Evolutionary conservation across 2,888 invertebrate species (phyloP), one percentile per base, ranked within the genome.

Genomic region (Patella pellucida): DNA sequence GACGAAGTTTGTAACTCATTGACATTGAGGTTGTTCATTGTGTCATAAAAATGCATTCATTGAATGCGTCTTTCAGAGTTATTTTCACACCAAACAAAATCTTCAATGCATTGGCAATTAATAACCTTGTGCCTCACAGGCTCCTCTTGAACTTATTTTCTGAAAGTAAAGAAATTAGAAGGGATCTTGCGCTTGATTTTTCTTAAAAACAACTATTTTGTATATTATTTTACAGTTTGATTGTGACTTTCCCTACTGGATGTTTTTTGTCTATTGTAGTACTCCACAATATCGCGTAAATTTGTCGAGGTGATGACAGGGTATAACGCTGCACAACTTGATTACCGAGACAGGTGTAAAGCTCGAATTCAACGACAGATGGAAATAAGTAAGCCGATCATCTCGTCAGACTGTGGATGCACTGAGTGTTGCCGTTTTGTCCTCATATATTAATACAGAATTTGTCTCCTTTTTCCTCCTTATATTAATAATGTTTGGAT

Each of bases 291-390:
- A 78, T 88, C 89, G 75, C 87, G 89, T 83, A 89, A 89, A 82
- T 90, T 90, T 86, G 89, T 91, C 77, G 90, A 91, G 77, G 89
- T 88, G 76, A 91, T 91, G 91, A 88, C 85, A 78, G 83, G 85
- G 74, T 91, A 91, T 86, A 91, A 91, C 84, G 84, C 85, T 78
- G 89, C 90, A 5, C 90, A 91, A 82, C 83, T 91, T 72, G 89
- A 90, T 81, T 91, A 91, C 83, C 79, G 91, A 73, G 91, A 91
- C 75, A 84, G 89, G 69, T 91, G 90, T 84, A 91, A 91, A 82
- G 82, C 84, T 68, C 85, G 91, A 74, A 90, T 91, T 77, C 87
- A 90, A 81, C 85, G 91, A 68, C 91, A 91, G 79, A 89, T 91
- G 88, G 90, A 91, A 81, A 91, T 91, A 81, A 90, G 91, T 91